Evolutionary conservation across 2,888 invertebrate genomes (phyloP).

Genomic region (Cephus nigrinus): DNA sequence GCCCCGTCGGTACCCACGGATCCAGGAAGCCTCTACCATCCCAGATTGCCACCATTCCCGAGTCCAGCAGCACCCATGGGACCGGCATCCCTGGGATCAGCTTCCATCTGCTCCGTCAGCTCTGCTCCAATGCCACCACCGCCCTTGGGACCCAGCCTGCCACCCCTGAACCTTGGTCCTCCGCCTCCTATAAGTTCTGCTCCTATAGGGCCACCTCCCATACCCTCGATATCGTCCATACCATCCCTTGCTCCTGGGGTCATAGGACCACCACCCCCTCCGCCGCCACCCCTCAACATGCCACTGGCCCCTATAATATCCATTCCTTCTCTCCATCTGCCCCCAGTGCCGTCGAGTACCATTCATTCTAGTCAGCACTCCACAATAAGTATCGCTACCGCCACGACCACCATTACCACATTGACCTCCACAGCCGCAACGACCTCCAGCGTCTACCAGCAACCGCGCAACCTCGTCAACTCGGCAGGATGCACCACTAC

Average conservation of each 20-base stretch:
- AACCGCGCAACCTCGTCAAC: constrained; percentile 66
- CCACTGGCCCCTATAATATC: constrained; percentile 52
- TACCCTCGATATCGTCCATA: constrained; percentile 47
- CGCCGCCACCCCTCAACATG: constrained; percentile 40
- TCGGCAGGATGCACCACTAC: constrained; percentile 69
- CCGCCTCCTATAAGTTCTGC: constrained; percentile 43
- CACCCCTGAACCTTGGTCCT: constrained; percentile 48
- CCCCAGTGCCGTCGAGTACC: constrained; percentile 51
- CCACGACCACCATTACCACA: constrained; percentile 27
- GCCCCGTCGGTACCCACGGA: constrained; percentile 20
- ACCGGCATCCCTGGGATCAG: constrained; percentile 44
- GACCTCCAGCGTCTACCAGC: constrained; percentile 41
- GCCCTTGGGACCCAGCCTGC: constrained; percentile 40
- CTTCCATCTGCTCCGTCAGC: constrained; percentile 50
- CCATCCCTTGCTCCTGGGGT: constrained; percentile 43
- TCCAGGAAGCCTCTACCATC: constrained; percentile 42
- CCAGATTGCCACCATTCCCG: constrained; percentile 48
- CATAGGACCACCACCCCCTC: constrained; percentile 37
- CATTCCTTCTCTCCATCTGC: constrained; percentile 53
- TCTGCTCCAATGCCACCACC: constrained; percentile 49
- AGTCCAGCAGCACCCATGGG: constrained; percentile 49
- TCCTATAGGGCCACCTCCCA: constrained; percentile 48
- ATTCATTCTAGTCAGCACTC: constrained; percentile 62
- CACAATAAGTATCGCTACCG: constrained; percentile 48
- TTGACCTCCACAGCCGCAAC: constrained; percentile 26